A percentile compares a stretch with the other conserved stretches of the same genome.
Conservation (phyloP, 2,797 vertebrate genomes). For the Valencia hispanica region DNA sequence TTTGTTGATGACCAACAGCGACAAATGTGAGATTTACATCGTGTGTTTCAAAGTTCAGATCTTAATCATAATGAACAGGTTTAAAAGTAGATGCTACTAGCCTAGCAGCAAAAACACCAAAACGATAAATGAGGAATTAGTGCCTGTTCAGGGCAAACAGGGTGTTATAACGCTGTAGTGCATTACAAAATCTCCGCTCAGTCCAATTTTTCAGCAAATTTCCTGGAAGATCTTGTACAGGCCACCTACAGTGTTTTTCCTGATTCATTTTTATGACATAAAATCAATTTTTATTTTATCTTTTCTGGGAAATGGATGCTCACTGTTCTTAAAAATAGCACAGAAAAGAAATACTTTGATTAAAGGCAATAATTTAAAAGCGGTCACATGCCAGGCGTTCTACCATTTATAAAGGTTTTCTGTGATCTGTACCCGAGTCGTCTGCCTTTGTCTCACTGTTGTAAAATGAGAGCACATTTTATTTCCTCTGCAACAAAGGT, state of each 20-base stretch:
- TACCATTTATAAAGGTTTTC: neutral
- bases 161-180: constrained; percentile 55
- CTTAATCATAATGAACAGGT: constrained; percentile 17
- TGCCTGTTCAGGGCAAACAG: constrained; percentile 50
- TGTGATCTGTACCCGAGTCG: constrained; percentile 1
- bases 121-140: constrained; percentile 60
- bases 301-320: constrained; percentile 52
- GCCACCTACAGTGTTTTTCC: constrained; percentile 42
- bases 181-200: constrained; percentile 22
- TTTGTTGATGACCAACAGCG: constrained; percentile 40
- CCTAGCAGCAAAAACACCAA: constrained; percentile 53
- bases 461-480: neutral
- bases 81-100: constrained; percentile 27
- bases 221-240: constrained; percentile 22
- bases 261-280: constrained; percentile 56
- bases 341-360: constrained; percentile 21
- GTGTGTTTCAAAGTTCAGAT: constrained; percentile 46
- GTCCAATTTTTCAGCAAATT: constrained; percentile 47
- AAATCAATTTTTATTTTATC: constrained; percentile 74
- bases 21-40: constrained; percentile 56
- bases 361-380: constrained; percentile 19
- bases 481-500: neutral
- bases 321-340: constrained; percentile 46
- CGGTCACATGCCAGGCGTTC: neutral
- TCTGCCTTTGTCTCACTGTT: neutral